Evolutionary conservation across 2,113 vertebrate species (phyloP), one percentile per base, ranked within the genome.

Genomic region (Bothrops jararaca): DNA sequence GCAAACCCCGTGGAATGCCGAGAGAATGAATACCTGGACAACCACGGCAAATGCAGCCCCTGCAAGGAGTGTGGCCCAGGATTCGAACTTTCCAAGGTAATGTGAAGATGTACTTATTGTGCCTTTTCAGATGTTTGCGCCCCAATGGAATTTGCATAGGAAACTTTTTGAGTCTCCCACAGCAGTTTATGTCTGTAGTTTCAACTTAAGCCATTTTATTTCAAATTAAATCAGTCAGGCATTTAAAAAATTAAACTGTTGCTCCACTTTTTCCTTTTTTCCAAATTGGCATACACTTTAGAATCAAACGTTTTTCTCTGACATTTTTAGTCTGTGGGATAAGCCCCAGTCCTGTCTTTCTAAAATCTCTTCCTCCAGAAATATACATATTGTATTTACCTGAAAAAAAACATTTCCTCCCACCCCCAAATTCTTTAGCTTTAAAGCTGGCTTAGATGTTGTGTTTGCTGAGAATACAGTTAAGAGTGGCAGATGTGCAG

Each of bases 11-110:
- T 97, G 96, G 94, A 95, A 86, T 98, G 98, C 94, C 95, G 92
- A 86, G 97, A 97, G 93, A 97, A 96, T 3, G 97, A 98, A 54
- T 98, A 97, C 95, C 94, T 92, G 93, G 96, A 97, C 58, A 94
- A 97, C 23, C 96, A 94, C 12, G 96, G 97, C 93, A 95, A 94
- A n/a, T 98, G 98, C 80, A 86, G 91, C 89, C 96, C 95, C 42
- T 98, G 98, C 95, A 97, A 95, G 85, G 96, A 95, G 18, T 98
- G 98, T 95, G 97, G 97, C 94, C 98, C 98, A 0, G 98, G 98
- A 50, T 95, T 97, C 92, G 98, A 98, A 95, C 97, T 98, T 91
- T 98, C 98, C 88, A 97, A 98, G 98, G 98, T 98, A 97, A 97
- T 3, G 0, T 0, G 42, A 5, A 39, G 56, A 85, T 91, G 56